Evolutionary conservation across 1,140 invertebrate genomes (phyloP), one percentile per base, ranked within the genome.

Genomic region (Philotrypesis tridentata): DNA sequence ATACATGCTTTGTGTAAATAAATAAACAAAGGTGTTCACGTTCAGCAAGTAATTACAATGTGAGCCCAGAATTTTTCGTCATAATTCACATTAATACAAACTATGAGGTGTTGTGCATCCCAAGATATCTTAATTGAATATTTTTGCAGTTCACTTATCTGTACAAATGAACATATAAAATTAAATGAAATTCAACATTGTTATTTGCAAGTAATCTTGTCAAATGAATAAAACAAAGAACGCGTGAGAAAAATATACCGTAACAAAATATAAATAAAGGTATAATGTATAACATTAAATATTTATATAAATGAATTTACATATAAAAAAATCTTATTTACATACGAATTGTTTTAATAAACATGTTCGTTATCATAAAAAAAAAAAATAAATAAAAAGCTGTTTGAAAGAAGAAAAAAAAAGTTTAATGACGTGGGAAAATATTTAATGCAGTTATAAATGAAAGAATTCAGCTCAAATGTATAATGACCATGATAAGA

Each of bases 381-480:
- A n/a, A n/a, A n/a, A n/a, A n/a, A n/a, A n/a, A n/a, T n/a, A n/a
- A 43, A 43, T 43, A 61, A 74, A 21, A 43, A 60, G 3, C 6
- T 74, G 21, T 55, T 60, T n/a, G n/a, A n/a, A n/a, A 27, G n/a
- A 23, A 5, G 29, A 55, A 74, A 40, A 74, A 0, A 25, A 55
- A 55, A 73, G 25, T 29, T 72, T 43, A 48, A 27, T 27, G 25
- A 7, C 31, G 25, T 74, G 31, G 37, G 33, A 76, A 76, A 25
- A 43, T 65, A 68, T 68, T 23, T 27, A 48, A 68, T 14, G 74
- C n/a, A 48, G 63, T 17, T 8, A 0, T 29, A 43, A 68, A 68
- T 68, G 40, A 68, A 48, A 6, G 7, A 68, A 78, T 78, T 78
- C n/a, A 78, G 75, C 27, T 68, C 75, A 68, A 55, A 31, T 29